Conservation (phyloP, 2,113 vertebrate genomes). For the Hydrolagus affinis region DNA sequence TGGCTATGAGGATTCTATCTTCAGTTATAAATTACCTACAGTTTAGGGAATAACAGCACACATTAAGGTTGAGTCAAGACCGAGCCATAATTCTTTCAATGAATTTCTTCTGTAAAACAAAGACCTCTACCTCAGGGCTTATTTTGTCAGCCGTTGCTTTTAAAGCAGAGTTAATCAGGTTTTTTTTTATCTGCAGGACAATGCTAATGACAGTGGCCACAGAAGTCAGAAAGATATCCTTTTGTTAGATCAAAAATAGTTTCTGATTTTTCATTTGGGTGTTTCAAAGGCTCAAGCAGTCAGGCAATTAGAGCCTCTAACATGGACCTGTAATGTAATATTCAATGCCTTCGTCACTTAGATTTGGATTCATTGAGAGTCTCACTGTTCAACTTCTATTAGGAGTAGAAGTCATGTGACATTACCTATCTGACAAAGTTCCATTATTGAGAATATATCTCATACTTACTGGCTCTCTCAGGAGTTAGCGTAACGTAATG, state of each 20-base stretch:
- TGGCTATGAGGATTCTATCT: not conserved
- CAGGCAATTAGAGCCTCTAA: not conserved
- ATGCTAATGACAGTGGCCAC: constrained; percentile 13
- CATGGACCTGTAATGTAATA: not conserved
- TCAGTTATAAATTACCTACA: not conserved
- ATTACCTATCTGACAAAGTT: constrained; percentile 25
- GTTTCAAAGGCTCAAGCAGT: not conserved
- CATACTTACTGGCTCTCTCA: not conserved
- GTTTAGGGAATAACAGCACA: constrained; percentile 1
- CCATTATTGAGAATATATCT: constrained; percentile 28
- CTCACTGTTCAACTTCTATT: not conserved
- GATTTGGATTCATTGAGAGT: constrained; percentile 10
- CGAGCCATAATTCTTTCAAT: not conserved
- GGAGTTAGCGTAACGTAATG: not conserved
- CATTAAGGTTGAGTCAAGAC: not conserved
- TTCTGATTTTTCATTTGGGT: constrained; percentile 18
- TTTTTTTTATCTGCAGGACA: constrained; percentile 28
- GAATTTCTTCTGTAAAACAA: constrained; percentile 18
- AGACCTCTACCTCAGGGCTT: constrained; percentile 11
- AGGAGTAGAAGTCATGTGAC: not conserved
- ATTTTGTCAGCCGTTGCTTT: constrained; percentile 10
- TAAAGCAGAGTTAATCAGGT: constrained; percentile 23
- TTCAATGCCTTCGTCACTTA: constrained; percentile 22
- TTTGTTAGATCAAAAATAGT: not conserved
- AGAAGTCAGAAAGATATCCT: not conserved